These are phyloP conservation scores for Donacobius atricapilla DNA, from an alignment of 2,113 vertebrate genomes.

Conservation along the genomic window DNA sequence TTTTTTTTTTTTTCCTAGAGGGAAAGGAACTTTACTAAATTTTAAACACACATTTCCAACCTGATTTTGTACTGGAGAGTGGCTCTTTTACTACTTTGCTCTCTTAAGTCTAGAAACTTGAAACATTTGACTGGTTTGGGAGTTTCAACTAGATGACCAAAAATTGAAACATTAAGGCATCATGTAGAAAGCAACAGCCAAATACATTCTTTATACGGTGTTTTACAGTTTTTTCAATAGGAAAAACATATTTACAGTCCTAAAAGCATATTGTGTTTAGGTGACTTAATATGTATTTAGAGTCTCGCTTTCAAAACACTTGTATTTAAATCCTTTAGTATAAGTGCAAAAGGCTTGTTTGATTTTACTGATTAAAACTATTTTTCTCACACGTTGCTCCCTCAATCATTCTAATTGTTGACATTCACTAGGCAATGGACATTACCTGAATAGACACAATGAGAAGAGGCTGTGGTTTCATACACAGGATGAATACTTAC, in stretches of 20 bases:
- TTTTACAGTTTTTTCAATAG: neutral
- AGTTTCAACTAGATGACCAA: neutral
- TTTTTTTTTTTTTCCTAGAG: neutral
- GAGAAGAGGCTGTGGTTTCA: neutral
- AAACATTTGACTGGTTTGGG: neutral
- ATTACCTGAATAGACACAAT: neutral
- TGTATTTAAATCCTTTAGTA: neutral
- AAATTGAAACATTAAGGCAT: neutral
- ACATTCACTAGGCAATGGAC: neutral
- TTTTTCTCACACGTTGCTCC: neutral
- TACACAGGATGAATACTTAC: constrained; percentile 42
- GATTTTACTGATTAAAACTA: neutral
- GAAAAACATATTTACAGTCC: neutral
- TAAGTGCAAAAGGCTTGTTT: neutral
- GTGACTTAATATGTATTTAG: neutral
- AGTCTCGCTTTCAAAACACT: neutral
- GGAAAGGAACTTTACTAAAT: neutral
- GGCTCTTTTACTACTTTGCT: neutral
- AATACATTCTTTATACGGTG: neutral
- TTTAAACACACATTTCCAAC: neutral
- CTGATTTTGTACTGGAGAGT: neutral
- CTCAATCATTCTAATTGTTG: neutral
- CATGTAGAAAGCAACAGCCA: neutral
- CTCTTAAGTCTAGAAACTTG: neutral
- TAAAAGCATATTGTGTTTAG: neutral